Evolutionary conservation across 2,797 vertebrate genomes (phyloP).

Genomic region (Lacerta viridis): DNA sequence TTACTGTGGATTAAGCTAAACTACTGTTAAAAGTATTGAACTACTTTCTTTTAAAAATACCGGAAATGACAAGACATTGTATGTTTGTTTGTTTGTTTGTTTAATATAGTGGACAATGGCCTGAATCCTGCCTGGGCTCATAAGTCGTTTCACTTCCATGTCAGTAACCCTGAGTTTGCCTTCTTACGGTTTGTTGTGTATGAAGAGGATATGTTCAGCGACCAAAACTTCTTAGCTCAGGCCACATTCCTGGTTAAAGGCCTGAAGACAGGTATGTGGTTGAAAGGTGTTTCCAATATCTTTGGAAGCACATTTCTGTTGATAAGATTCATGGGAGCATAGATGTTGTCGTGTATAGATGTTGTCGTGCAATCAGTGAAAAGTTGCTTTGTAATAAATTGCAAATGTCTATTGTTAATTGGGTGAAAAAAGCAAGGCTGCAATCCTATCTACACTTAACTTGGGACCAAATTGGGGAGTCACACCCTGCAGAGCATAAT

Average conservation of each 20-base stretch:
- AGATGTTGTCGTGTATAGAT: not conserved
- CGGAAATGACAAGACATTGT: not conserved
- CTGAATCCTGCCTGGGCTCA: conserved; percentile 94
- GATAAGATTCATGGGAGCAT: not conserved
- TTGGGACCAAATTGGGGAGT: no score
- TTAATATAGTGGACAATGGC: conserved; percentile 91
- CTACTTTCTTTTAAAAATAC: not conserved
- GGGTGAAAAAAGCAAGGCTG: not conserved
- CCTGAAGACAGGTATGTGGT: conserved; percentile 90
- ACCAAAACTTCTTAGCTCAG: conserved; percentile 98
- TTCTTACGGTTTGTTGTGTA: conserved; percentile 97
- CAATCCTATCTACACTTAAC: no score
- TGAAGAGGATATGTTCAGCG: conserved; percentile 99
- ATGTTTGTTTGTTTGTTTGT: not conserved
- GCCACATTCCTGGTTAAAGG: conserved; percentile 94
- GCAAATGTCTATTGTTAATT: not conserved
- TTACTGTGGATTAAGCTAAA: not conserved
- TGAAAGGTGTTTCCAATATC: not conserved
- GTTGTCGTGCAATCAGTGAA: not conserved
- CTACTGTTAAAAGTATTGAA: conserved; percentile 2
- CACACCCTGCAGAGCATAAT: no score
- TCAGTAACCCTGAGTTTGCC: conserved; percentile 93
- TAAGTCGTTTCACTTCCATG: conserved; percentile 92
- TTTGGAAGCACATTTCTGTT: not conserved
- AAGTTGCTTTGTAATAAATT: not conserved